A percentile compares a stretch with the other conserved stretches of the same genome.
phyloP scores from a whole-genome alignment of 2,113 vertebrate species.

The Podiceps cristatus region DNA sequence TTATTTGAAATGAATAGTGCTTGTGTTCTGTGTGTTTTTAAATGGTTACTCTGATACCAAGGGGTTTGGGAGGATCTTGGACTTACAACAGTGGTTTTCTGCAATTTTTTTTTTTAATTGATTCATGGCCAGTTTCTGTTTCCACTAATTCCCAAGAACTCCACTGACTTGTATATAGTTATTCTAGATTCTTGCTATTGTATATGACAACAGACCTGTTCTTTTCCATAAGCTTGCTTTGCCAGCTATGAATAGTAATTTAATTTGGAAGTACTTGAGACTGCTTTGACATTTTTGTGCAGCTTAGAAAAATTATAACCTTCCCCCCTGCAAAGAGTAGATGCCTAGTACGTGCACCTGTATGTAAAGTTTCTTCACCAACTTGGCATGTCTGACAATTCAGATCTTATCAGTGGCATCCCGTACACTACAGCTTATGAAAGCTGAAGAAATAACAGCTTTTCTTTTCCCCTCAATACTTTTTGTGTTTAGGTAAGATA shows the following conservation, averaged over 20 bases:
- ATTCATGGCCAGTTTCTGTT: neutral
- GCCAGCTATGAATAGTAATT: neutral
- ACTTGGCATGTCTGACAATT: neutral
- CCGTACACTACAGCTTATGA: neutral
- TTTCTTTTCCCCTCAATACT: neutral
- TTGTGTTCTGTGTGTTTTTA: neutral
- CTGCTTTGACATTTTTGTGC: neutral
- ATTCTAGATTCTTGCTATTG: neutral
- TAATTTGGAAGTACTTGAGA: neutral
- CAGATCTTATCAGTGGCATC: neutral
- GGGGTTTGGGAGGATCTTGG: neutral
- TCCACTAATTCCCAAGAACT: neutral
- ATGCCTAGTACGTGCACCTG: neutral
- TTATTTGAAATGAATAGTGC: neutral
- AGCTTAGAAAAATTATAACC: neutral
- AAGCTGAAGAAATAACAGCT: slow-evolving; percentile 6
- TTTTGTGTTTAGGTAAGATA: neutral
- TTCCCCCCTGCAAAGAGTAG: neutral
- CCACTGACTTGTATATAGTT: neutral
- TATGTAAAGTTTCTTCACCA: neutral
- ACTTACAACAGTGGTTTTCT: neutral
- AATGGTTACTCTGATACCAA: neutral
- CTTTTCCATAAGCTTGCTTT: neutral
- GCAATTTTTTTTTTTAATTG: neutral
- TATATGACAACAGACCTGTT: neutral